A percentile compares a stretch with the other conserved stretches of the same genome.
Evolutionary conservation across 2,113 vertebrate species (phyloP).

Genomic region (Phylloscopus whistleri): DNA sequence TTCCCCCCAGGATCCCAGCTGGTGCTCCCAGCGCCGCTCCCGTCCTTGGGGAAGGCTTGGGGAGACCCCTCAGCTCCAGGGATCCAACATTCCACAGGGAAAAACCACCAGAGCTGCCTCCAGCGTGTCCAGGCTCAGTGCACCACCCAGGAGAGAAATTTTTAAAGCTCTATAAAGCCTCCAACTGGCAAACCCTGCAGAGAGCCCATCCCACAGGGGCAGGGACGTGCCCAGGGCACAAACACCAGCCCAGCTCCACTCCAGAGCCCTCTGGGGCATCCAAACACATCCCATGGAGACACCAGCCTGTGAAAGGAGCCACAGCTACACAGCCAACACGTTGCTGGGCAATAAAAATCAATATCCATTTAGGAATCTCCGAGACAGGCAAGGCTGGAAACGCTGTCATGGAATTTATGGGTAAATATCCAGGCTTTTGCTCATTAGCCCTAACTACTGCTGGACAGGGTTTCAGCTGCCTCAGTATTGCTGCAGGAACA

Average conservation of each 20-base stretch:
- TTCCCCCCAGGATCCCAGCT: neutral
- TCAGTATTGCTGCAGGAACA: accelerated
- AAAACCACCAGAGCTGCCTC: neutral
- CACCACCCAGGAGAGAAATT: neutral
- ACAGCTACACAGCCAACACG: neutral
- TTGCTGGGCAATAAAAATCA: neutral
- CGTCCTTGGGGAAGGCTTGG: neutral
- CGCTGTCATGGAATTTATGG: neutral
- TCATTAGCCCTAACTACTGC: neutral
- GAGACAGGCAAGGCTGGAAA: neutral
- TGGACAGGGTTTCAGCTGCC: neutral
- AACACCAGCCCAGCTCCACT: neutral
- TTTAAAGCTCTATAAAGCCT: neutral
- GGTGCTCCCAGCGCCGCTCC: accelerated
- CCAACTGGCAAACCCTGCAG: neutral
- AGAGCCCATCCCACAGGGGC: neutral
- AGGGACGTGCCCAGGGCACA: neutral
- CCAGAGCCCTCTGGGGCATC: neutral
- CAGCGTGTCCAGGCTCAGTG: neutral
- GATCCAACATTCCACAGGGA: neutral
- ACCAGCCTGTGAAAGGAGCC: neutral
- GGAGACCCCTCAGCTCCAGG: neutral
- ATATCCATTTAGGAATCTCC: neutral
- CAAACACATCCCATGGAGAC: neutral
- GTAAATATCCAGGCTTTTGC: neutral